Evolutionary conservation across 2,797 vertebrate genomes (phyloP), one percentile per base, ranked within the genome.

Genomic region (Acanthopagrus latus): DNA sequence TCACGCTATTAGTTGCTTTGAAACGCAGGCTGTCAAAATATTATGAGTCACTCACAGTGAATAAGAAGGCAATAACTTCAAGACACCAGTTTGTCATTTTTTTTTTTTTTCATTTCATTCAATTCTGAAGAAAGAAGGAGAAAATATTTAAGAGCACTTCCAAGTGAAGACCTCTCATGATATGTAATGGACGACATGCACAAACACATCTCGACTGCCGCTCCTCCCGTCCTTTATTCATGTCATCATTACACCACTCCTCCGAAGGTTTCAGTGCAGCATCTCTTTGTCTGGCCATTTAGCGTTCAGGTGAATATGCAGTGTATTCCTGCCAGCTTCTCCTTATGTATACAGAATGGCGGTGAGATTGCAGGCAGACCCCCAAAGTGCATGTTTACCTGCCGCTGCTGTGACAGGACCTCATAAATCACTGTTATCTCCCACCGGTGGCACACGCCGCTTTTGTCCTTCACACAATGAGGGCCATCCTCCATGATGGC

Each of bases 341-440:
- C 71, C 69, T 69, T 82, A 74, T 51, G 58, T 75, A 48, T 68
- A 63, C 57, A 80, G 78, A 86, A 83, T 81, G 74, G 66, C 8
- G 3, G 81, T 12, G 68, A 54, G 68, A 73, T 80, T 20, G 33
- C 80, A 86, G 76, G 78, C 84, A 57, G 82, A 85, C 68, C 82
- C 78, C 84, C 76, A 79, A 80, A 88, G 88, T 81, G 88, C 89
- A 74, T 90, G 88, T 93, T 93, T 92, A 91, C 89, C 90, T 93
- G 91, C 89, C 80, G 72, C 78, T 4, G 67, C 82, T 71, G 54
- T 91, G 92, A 91, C 92, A 90, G 87, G 23, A 64, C 5, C 89
- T 93, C 93, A 93, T 94, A 93, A 94, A 94, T 94, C 93, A 94
- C 83, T 0, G 78, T 91, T 94, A 93, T 92, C 93, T 92, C 92